Conservation (phyloP, 2,797 vertebrate genomes). For the Clarias pachynema region DNA sequence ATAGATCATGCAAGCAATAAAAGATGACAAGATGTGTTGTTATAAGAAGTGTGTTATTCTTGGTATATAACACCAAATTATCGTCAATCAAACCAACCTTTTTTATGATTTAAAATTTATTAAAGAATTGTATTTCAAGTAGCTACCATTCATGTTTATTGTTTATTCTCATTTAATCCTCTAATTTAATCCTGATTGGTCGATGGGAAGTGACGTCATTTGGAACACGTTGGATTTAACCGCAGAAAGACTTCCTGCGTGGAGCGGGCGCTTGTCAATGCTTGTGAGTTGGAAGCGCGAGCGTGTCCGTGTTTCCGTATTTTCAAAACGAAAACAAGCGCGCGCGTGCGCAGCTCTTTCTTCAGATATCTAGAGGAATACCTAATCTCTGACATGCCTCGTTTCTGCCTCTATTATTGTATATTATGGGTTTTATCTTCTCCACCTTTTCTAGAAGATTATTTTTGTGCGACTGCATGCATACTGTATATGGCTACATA, state of each 20-base stretch:
- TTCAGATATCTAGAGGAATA: background rate
- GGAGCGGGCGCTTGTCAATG: background rate
- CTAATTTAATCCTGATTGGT: background rate
- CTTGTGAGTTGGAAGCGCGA: background rate
- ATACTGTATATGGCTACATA: background rate
- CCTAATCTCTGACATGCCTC: background rate
- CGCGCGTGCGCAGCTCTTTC: background rate
- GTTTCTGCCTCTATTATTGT: background rate
- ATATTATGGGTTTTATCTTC: background rate
- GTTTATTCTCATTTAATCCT: background rate
- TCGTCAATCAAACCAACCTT: no score
- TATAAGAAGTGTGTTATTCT: no score
- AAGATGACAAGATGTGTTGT: no score
- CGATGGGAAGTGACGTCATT: conserved; percentile 3
- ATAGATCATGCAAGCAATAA: no score
- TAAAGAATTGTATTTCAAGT: no score
- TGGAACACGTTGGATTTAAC: conserved; percentile 27
- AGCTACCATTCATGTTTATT: background rate
- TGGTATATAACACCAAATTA: no score
- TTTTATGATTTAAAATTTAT: no score
- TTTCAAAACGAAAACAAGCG: background rate
- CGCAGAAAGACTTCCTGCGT: background rate
- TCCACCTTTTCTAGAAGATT: background rate
- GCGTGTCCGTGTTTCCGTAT: background rate
- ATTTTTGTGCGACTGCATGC: conserved; percentile 18